Evolutionary conservation across 2,113 vertebrate genomes (phyloP).

Genomic region (Daphoenositta chrysoptera): DNA sequence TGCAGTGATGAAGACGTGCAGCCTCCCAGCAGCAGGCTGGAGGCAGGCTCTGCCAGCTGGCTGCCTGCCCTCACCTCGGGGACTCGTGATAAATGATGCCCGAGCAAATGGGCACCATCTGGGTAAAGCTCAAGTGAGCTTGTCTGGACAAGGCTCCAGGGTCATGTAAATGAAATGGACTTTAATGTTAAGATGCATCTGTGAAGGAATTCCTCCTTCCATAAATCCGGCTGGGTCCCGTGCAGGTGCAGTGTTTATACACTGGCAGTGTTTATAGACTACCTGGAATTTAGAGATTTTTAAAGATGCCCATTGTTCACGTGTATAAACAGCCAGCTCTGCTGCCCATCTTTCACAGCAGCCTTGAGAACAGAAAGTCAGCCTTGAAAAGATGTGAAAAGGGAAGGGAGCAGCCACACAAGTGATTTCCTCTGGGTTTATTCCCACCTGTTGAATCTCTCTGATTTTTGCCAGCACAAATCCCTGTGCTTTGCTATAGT

Average conservation of each 20-base stretch:
- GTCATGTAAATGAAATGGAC: constrained; percentile 69
- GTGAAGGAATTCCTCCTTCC: background rate
- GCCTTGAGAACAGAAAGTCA: background rate
- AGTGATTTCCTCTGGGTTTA: background rate
- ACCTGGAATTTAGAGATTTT: background rate
- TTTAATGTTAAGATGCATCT: constrained; percentile 67
- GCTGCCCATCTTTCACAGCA: background rate
- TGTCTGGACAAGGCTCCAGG: constrained; percentile 73
- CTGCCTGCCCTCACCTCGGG: constrained; percentile 55
- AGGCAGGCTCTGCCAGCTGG: constrained; percentile 66
- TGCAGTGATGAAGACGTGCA: constrained; percentile 21
- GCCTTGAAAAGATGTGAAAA: background rate
- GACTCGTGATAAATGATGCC: constrained; percentile 69
- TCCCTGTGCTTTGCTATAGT: background rate
- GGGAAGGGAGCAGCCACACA: background rate
- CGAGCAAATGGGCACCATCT: constrained; percentile 83
- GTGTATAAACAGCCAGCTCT: background rate
- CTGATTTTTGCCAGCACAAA: background rate
- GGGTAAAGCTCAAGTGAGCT: constrained; percentile 73
- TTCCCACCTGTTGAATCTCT: background rate
- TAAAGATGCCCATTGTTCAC: background rate
- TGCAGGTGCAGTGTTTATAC: constrained; percentile 40
- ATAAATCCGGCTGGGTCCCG: background rate
- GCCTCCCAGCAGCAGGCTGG: constrained; percentile 21
- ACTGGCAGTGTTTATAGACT: background rate